These are phyloP conservation scores for Megaleporinus macrocephalus DNA, from an alignment of 2,113 vertebrate species.

Conservation along the genomic window DNA sequence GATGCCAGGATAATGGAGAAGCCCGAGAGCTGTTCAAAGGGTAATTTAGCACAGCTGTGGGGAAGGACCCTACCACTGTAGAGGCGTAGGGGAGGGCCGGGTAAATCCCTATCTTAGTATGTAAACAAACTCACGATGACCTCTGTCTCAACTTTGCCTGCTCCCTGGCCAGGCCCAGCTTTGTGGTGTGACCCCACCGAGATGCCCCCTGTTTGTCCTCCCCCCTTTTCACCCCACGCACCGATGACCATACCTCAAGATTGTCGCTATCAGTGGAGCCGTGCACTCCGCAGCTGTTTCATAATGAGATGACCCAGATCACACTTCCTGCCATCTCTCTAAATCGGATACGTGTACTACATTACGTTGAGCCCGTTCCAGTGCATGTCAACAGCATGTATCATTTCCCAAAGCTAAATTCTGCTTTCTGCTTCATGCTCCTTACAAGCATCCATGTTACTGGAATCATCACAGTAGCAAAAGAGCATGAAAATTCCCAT, in stretches of 20 bases:
- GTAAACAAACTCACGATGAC: slow-evolving; percentile 14
- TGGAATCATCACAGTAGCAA: slow-evolving; percentile 12
- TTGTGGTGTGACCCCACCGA: neutral
- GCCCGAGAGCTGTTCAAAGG: slow-evolving; percentile 53
- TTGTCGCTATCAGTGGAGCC: slow-evolving; percentile 52
- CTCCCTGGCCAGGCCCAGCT: neutral
- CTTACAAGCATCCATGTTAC: slow-evolving; percentile 4
- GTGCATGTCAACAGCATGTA: slow-evolving; percentile 70
- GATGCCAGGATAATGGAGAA: slow-evolving; percentile 68
- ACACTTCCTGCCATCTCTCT: slow-evolving; percentile 61
- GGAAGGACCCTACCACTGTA: slow-evolving; percentile 53
- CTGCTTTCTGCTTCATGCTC: slow-evolving; percentile 53
- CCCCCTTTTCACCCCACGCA: slow-evolving; percentile 18
- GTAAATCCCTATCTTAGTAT: neutral
- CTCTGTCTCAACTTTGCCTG: slow-evolving; percentile 7
- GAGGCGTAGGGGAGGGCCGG: slow-evolving; percentile 1
- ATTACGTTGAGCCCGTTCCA: slow-evolving; percentile 65
- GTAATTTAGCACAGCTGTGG: slow-evolving; percentile 55
- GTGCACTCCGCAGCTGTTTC: slow-evolving; percentile 63
- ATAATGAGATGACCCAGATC: slow-evolving; percentile 75
- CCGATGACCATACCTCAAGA: slow-evolving; percentile 37
- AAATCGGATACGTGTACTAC: slow-evolving; percentile 67
- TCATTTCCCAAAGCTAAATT: slow-evolving; percentile 66
- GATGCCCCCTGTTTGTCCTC: neutral
- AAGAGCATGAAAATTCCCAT: slow-evolving; percentile 26